phyloP scores from a whole-genome alignment of 2,113 vertebrate genomes.

The Gobius niger region DNA sequence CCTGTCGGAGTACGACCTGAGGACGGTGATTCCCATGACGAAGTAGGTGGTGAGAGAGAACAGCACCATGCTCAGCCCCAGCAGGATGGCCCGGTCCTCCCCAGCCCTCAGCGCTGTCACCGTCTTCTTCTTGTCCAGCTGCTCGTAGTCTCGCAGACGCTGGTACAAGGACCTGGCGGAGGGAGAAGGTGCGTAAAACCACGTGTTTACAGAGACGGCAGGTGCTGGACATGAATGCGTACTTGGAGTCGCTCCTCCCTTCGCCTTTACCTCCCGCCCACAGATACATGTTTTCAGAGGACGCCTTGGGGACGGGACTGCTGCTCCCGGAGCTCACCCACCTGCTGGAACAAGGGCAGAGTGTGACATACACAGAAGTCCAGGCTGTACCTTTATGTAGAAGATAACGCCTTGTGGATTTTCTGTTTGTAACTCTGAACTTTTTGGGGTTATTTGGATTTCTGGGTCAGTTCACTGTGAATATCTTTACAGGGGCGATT shows the following conservation, averaged over 20 bases:
- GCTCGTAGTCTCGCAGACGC: conserved; percentile 88
- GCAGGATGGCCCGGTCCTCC: conserved; percentile 90
- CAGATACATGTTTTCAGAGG: conserved; percentile 87
- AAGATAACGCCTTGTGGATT: too few species aligned
- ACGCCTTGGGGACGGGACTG: conserved; percentile 55
- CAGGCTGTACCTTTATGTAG: too few species aligned
- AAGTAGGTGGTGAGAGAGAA: conserved; percentile 94
- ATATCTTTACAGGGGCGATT: too few species aligned
- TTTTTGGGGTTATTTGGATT: too few species aligned
- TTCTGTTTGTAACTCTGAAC: too few species aligned
- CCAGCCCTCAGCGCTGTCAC: conserved; percentile 92
- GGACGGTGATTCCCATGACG: conserved; percentile 88
- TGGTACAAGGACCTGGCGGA: conserved; percentile 88
- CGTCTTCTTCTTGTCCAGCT: conserved; percentile 94
- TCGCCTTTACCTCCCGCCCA: conserved; percentile 85
- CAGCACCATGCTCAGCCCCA: conserved; percentile 91
- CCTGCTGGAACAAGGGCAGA: conserved; percentile 71
- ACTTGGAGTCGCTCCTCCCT: conserved; percentile 85
- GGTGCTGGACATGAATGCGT: conserved; percentile 17
- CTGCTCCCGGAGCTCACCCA: conserved; percentile 71
- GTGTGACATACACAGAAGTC: background rate
- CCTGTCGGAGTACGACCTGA: conserved; percentile 92
- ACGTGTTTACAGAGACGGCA: background rate
- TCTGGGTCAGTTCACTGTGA: too few species aligned
- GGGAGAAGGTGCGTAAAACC: too few species aligned